Evolutionary conservation across 2,888 invertebrate species (phyloP).

Genomic region (Caenorhabditis wallacei): DNA sequence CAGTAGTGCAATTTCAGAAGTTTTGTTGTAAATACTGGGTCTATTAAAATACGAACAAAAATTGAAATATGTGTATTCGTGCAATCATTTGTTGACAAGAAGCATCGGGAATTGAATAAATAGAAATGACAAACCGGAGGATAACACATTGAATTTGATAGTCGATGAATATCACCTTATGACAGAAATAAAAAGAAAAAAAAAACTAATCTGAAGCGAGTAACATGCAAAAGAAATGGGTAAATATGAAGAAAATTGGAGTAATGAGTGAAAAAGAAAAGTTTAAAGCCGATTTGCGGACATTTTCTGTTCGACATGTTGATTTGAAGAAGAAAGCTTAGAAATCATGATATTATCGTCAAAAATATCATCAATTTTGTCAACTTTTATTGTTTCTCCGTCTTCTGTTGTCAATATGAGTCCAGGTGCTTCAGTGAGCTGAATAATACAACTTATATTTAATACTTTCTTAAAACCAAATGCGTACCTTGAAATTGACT

Average conservation of each 20-base stretch:
- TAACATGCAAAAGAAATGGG: constrained; percentile 28
- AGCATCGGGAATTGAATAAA: not conserved
- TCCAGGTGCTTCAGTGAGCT: constrained; percentile 65
- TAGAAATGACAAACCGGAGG: not conserved
- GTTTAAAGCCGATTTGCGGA: constrained; percentile 49
- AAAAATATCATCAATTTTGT: constrained; percentile 44
- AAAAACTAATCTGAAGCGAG: constrained; percentile 32
- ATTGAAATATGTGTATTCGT: constrained; percentile 26
- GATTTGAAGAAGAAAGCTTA: constrained; percentile 10
- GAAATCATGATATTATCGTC: constrained; percentile 38
- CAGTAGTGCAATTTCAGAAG: too few relatives aligned
- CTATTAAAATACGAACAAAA: not conserved
- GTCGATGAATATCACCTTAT: constrained; percentile 15
- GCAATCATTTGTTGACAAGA: constrained; percentile 1
- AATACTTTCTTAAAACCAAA: not conserved
- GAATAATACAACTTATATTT: constrained; percentile 12
- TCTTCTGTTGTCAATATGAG: constrained; percentile 38
- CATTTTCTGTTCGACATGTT: constrained; percentile 21
- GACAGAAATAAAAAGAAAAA: not conserved
- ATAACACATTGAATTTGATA: constrained; percentile 23
- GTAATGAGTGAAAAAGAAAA: not conserved
- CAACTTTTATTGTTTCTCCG: constrained; percentile 42
- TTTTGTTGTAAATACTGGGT: too few relatives aligned
- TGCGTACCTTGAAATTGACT: constrained; percentile 45
- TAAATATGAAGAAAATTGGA: constrained; percentile 14